Evolutionary conservation across 2,888 invertebrate genomes (phyloP).

Genomic region (Mesopsocus fuscifrons): DNA sequence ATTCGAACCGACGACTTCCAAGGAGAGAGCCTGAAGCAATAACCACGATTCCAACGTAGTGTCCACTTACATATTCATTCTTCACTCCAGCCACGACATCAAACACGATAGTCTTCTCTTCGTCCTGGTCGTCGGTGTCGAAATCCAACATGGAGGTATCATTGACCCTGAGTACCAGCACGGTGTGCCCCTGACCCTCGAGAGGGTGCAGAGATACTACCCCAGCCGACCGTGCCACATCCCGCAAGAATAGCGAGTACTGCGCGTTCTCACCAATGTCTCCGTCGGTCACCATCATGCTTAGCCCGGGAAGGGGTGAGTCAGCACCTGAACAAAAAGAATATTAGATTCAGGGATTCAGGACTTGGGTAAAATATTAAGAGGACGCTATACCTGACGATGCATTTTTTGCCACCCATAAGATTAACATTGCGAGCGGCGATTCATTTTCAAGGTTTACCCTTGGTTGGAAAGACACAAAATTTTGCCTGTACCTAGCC

Average conservation of each 20-base stretch:
- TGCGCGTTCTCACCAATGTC: constrained; percentile 56
- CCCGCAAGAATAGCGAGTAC: constrained; percentile 39
- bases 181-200: constrained; percentile 49
- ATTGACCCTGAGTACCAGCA: constrained; percentile 49
- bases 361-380: not conserved
- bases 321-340: constrained; percentile 19
- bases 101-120: constrained; percentile 38
- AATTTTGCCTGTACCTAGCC: too few species aligned
- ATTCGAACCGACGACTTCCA: too few species aligned
- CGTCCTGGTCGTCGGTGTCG: constrained; percentile 38
- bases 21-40: too few species aligned
- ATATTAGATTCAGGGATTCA: not conserved
- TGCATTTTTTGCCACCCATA: too few species aligned
- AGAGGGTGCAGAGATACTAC: constrained; percentile 44
- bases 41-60: too few species aligned
- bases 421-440: too few species aligned
- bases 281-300: constrained; percentile 50
- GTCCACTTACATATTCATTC: constrained; percentile 26
- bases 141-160: constrained; percentile 48
- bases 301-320: constrained; percentile 34
- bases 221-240: constrained; percentile 36
- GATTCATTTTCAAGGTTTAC: too few species aligned
- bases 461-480: too few species aligned
- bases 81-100: constrained; percentile 41
- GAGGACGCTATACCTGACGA: too few species aligned